phyloP scores from a whole-genome alignment of 1,140 invertebrate genomes.

The Lasioglossum baleicum region DNA sequence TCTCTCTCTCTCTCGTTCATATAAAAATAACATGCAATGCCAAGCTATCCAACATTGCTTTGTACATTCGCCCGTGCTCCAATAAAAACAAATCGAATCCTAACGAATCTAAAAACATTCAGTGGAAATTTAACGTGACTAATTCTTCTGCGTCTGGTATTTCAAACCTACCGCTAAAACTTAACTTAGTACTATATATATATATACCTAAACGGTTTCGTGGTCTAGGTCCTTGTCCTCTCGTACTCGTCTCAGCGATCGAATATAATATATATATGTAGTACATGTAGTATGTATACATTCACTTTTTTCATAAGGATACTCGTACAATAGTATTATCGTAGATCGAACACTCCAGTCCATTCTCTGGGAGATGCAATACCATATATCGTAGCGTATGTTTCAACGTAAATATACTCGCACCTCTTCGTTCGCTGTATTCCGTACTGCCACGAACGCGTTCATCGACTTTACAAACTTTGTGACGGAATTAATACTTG shows the following conservation, averaged over 20 bases:
- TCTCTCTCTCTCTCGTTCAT: conserved; percentile 55
- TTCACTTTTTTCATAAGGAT: neutral
- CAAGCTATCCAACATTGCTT: conserved; percentile 78
- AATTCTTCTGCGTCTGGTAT: conserved; percentile 15
- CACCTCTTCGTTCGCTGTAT: neutral
- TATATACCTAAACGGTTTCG: neutral
- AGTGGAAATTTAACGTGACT: conserved; percentile 59
- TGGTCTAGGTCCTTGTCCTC: neutral
- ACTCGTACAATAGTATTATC: neutral
- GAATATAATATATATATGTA: neutral
- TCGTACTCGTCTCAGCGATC: neutral
- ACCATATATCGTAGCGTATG: neutral
- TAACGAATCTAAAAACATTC: conserved; percentile 67
- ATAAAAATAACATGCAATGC: conserved; percentile 80
- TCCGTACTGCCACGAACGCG: no score
- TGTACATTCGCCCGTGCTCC: conserved; percentile 81
- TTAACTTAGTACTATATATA: conserved; percentile 28
- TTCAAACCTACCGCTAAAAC: conserved; percentile 49
- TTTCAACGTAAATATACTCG: neutral
- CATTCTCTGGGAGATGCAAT: conserved; percentile 1
- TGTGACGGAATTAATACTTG: conserved; percentile 41
- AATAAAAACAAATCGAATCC: conserved; percentile 75
- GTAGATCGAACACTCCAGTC: neutral
- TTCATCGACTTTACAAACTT: conserved; percentile 6
- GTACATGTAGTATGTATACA: no score